Conservation (phyloP, 1,140 invertebrate genomes). For the Palaemon carinicauda region DNA sequence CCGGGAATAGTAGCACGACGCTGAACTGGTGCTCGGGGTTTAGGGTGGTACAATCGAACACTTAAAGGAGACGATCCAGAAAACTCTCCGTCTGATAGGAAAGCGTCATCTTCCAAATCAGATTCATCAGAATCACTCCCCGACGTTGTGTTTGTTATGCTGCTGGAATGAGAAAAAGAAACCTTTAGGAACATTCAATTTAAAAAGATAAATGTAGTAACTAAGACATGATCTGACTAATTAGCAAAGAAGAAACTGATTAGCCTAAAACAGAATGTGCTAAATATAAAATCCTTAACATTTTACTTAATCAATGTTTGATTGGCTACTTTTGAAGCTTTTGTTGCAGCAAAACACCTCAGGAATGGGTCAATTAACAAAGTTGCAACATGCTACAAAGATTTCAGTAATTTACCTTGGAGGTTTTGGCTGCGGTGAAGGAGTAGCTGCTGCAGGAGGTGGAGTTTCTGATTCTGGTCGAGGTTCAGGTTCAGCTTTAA, state of each 20-base stretch:
- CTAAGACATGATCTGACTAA: too few relatives aligned
- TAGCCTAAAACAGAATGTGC: too few relatives aligned
- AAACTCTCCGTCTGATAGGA: constrained; percentile 60
- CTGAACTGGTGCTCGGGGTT: constrained; percentile 78
- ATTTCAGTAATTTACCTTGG: constrained; percentile 1
- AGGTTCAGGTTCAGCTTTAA: neutral
- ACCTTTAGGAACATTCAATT: too few relatives aligned
- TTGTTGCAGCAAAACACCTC: too few relatives aligned
- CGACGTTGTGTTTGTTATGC: constrained; percentile 11
- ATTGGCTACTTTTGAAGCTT: too few relatives aligned
- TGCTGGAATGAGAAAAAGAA: neutral
- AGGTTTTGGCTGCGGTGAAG: constrained; percentile 22
- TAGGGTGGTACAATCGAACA: constrained; percentile 75
- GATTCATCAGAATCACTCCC: constrained; percentile 39
- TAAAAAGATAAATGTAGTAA: too few relatives aligned
- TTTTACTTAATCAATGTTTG: too few relatives aligned
- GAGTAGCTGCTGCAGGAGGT: constrained; percentile 16
- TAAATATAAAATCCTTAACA: too few relatives aligned
- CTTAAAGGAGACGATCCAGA: constrained; percentile 63
- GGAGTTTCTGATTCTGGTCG: constrained; percentile 35
- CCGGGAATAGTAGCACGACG: constrained; percentile 88
- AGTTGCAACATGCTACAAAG: neutral
- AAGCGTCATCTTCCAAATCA: constrained; percentile 62
- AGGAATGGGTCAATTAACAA: neutral
- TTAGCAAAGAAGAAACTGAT: too few relatives aligned